Evolutionary conservation across 2,888 invertebrate species (phyloP).

Genomic region (Troides helena): DNA sequence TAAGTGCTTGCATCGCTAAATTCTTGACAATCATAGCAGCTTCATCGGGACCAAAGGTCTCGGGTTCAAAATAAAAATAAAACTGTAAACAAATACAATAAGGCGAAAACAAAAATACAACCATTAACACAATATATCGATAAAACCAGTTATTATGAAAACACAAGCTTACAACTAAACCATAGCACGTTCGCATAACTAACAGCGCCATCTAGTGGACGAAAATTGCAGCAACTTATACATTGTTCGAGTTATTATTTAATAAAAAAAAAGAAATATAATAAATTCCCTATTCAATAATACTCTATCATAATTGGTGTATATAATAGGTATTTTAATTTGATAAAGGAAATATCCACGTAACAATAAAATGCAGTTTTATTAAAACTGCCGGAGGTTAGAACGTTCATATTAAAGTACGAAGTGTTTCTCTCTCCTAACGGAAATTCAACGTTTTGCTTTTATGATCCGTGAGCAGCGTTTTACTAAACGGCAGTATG

Average conservation of each 20-base stretch:
- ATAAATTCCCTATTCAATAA: not conserved
- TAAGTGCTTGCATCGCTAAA: no score
- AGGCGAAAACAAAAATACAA: no score
- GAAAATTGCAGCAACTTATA: no score
- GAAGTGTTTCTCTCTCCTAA: constrained; percentile 12
- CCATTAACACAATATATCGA: no score
- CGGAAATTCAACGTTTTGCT: constrained; percentile 18
- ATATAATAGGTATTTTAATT: not conserved
- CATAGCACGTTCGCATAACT: no score
- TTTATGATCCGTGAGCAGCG: constrained; percentile 24
- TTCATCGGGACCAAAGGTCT: no score
- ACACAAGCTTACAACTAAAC: no score
- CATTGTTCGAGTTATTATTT: not conserved
- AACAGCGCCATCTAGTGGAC: no score
- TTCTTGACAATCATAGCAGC: no score
- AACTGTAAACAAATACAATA: no score
- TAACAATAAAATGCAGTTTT: constrained; percentile 5
- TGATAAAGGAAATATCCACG: not conserved
- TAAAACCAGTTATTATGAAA: no score
- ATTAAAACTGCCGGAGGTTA: constrained; percentile 12
- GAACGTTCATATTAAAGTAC: constrained; percentile 13
- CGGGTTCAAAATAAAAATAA: no score
- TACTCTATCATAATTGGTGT: not conserved
- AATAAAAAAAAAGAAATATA: not conserved
- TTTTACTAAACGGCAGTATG: constrained; percentile 17